A percentile compares a stretch with the other conserved stretches of the same genome.
Conservation (phyloP, 2,797 vertebrate species). For the Mormyrops attenuatus region DNA sequence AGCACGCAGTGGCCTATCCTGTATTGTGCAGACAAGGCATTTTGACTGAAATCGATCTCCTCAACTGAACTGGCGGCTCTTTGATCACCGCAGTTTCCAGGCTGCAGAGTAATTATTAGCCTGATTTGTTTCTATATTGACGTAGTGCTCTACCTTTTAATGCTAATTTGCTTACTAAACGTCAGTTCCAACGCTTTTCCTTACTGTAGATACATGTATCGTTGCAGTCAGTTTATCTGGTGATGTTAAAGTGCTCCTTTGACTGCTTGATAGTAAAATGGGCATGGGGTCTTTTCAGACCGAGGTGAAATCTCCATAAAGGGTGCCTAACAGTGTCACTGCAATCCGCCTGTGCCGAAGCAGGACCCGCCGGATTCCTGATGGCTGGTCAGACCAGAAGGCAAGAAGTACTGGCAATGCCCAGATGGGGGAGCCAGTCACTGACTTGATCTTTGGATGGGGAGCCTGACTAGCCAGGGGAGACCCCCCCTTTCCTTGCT, state of each 20-base stretch:
- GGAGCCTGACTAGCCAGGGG: neutral
- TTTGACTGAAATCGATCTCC: slow-evolving; percentile 43
- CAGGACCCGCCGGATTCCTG: too few species aligned
- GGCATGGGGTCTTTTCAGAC: neutral
- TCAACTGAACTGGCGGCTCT: slow-evolving; percentile 42
- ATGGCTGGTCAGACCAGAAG: neutral
- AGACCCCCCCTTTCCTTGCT: neutral
- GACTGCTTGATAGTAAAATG: neutral
- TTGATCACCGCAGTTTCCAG: slow-evolving; percentile 26
- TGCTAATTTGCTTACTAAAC: slow-evolving; percentile 44
- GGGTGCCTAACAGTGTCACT: neutral
- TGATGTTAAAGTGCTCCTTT: slow-evolving; percentile 14
- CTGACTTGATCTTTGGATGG: neutral
- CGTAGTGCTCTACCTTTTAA: slow-evolving; percentile 44
- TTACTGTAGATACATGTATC: slow-evolving; percentile 28
- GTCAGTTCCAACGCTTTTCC: slow-evolving; percentile 43
- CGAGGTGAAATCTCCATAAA: neutral
- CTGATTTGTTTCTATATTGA: slow-evolving; percentile 41
- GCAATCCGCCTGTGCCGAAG: too few species aligned
- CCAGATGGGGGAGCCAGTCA: neutral
- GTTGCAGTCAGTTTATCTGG: neutral
- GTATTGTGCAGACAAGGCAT: slow-evolving; percentile 41
- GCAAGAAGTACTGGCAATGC: neutral
- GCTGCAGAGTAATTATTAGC: slow-evolving; percentile 25
- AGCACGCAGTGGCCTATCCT: slow-evolving; percentile 33